Percentiles rank a stretch among this genome's conserved stretches.
Conservation (phyloP, 2,113 vertebrate species). For the Cottus gobio region DNA sequence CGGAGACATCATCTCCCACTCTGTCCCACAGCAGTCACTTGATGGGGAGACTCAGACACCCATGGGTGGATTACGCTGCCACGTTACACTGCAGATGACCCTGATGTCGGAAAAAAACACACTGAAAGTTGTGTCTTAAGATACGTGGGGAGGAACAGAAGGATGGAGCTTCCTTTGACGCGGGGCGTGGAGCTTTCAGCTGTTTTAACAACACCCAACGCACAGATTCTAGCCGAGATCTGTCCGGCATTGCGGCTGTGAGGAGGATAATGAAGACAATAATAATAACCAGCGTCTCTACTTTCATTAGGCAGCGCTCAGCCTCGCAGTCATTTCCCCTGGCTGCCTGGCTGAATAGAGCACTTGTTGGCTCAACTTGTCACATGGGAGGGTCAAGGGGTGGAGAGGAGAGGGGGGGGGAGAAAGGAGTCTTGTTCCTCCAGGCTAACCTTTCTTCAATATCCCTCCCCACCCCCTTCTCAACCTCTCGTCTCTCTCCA, state of each 20-base stretch:
- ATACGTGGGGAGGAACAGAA: constrained; percentile 18
- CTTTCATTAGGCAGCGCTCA: constrained; percentile 79
- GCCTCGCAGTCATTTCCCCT: constrained; percentile 79
- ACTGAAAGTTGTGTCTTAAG: constrained; percentile 22
- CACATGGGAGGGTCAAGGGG: constrained; percentile 82
- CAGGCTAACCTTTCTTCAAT: constrained; percentile 82
- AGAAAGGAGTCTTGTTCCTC: constrained; percentile 84
- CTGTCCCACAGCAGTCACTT: constrained; percentile 41
- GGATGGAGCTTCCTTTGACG: constrained; percentile 8
- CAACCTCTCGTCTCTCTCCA: constrained; percentile 79
- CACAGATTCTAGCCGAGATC: constrained; percentile 10
- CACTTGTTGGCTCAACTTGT: constrained; percentile 83
- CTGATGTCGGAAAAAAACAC: constrained; percentile 35
- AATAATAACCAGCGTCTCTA: constrained; percentile 79
- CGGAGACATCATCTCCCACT: constrained; percentile 55
- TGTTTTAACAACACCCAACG: constrained; percentile 2
- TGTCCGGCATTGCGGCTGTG: constrained; percentile 24
- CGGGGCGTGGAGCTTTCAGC: not conserved
- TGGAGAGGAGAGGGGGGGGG: constrained; percentile 58
- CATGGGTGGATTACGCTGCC: constrained; percentile 27
- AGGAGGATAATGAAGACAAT: constrained; percentile 63
- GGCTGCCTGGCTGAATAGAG: constrained; percentile 78
- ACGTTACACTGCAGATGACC: not conserved
- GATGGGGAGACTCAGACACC: constrained; percentile 5
- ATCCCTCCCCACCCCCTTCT: constrained; percentile 73